Evolutionary conservation across 2,888 invertebrate genomes (phyloP).

Genomic region (Erynnis tages): DNA sequence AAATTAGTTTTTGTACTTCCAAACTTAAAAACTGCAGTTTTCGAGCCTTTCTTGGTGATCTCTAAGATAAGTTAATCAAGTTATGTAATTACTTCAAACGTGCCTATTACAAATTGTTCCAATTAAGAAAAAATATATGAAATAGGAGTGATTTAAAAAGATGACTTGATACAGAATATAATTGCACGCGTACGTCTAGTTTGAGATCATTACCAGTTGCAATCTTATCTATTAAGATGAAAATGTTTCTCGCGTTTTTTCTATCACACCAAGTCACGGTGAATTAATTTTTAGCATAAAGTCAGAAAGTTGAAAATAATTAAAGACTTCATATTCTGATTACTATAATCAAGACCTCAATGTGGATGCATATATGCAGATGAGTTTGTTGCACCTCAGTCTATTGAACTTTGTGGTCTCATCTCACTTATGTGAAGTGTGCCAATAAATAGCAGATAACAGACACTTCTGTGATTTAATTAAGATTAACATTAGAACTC

Average conservation of each 20-base stretch:
- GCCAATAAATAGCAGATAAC: too few relatives aligned
- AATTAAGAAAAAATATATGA: conserved; percentile 11
- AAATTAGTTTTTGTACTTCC: too few relatives aligned
- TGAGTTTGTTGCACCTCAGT: not conserved
- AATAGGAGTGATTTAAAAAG: conserved; percentile 17
- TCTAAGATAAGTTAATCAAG: too few relatives aligned
- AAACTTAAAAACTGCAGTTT: too few relatives aligned
- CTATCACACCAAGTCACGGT: conserved; percentile 32
- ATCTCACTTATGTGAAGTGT: too few relatives aligned
- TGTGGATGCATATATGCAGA: not conserved
- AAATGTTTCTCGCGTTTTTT: conserved; percentile 29
- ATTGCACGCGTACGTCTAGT: conserved; percentile 15
- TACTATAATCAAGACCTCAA: conserved; percentile 15
- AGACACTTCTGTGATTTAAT: too few relatives aligned
- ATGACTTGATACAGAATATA: conserved; percentile 18
- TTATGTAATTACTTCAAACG: not conserved
- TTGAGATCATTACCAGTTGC: not conserved
- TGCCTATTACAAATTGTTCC: conserved; percentile 8
- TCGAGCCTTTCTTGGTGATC: too few relatives aligned
- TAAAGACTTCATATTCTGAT: conserved; percentile 25
- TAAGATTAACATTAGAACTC: too few relatives aligned
- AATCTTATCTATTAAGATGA: conserved; percentile 18
- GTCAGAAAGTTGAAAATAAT: conserved; percentile 39
- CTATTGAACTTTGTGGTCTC: conserved; percentile 2
- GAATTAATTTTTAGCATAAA: conserved; percentile 37